A percentile compares a stretch with the other conserved stretches of the same genome.
Conservation (phyloP, 1,140 invertebrate species). For the Laupala kohalensis region DNA sequence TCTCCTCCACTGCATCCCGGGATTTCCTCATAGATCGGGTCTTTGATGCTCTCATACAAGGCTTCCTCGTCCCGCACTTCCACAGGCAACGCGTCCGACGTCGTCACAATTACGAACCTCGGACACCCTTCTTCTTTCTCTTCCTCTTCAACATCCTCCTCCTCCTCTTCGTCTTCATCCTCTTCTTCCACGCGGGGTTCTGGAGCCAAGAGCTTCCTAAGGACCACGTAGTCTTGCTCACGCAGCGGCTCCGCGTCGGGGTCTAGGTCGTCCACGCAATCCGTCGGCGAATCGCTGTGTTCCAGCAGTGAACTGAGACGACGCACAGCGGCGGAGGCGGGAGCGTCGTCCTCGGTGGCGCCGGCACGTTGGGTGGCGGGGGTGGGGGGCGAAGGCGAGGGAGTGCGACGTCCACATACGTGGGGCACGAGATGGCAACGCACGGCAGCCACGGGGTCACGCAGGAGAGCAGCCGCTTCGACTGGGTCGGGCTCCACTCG, state of each 20-base stretch:
- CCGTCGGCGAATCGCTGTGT: conserved; percentile 5
- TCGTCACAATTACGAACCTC: not conserved
- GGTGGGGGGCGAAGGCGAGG: no score
- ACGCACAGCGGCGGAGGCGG: not conserved
- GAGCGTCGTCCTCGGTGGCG: not conserved
- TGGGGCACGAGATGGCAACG: conserved; percentile 53
- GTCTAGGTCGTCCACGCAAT: conserved; percentile 4
- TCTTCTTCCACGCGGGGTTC: not conserved
- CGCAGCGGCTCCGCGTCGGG: conserved; percentile 10
- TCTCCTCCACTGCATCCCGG: conserved; percentile 20
- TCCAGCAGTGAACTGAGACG: not conserved
- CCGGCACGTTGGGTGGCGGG: no score
- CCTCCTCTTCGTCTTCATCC: not conserved
- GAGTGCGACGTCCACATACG: conserved; percentile 38
- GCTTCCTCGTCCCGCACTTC: conserved; percentile 36
- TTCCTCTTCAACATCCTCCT: not conserved
- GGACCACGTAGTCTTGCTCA: conserved; percentile 11
- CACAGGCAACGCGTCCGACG: not conserved
- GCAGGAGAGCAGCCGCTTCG: conserved; percentile 30
- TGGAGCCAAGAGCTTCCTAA: not conserved
- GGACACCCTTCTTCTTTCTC: not conserved
- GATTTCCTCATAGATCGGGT: conserved; percentile 82
- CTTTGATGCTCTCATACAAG: conserved; percentile 65
- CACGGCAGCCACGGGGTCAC: conserved; percentile 55
- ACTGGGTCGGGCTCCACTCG: not conserved